Percentiles rank a stretch among this genome's conserved stretches.
Evolutionary conservation across 2,113 vertebrate genomes (phyloP).

Genomic region (Epinephelus moara): DNA sequence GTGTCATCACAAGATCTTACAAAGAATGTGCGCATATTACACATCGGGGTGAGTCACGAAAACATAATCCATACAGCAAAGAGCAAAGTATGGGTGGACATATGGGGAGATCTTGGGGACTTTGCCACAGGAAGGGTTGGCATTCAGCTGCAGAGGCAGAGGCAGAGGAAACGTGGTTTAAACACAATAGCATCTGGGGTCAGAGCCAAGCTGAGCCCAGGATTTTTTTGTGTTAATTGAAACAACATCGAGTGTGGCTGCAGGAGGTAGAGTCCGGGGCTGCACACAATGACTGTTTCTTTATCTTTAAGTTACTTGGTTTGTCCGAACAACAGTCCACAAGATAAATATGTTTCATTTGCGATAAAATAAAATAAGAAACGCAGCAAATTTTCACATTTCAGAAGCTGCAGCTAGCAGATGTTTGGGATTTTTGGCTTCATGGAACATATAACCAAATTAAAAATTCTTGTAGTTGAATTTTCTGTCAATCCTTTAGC

Average conservation of each 20-base stretch:
- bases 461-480: neutral
- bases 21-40: conserved; percentile 41
- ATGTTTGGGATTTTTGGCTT: neutral
- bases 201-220: conserved; percentile 43
- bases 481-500: conserved; percentile 3
- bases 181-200: conserved; percentile 75
- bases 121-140: conserved; percentile 62
- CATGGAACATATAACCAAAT: neutral
- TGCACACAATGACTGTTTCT: conserved; percentile 13
- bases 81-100: conserved; percentile 58
- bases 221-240: conserved; percentile 39
- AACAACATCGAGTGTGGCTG: conserved; percentile 43
- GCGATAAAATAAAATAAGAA: neutral
- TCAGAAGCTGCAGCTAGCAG: neutral
- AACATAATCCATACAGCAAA: conserved; percentile 43
- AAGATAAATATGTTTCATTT: neutral
- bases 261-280: conserved; percentile 11
- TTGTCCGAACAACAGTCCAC: neutral
- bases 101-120: conserved; percentile 56
- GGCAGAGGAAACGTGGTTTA: conserved; percentile 54
- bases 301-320: conserved; percentile 7
- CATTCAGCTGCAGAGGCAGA: conserved; percentile 55
- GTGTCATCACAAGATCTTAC: conserved; percentile 37
- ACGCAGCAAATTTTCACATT: neutral
- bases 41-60: conserved; percentile 42